Evolutionary conservation across 1,140 invertebrate species (phyloP).

Genomic region (Papilio helenus): DNA sequence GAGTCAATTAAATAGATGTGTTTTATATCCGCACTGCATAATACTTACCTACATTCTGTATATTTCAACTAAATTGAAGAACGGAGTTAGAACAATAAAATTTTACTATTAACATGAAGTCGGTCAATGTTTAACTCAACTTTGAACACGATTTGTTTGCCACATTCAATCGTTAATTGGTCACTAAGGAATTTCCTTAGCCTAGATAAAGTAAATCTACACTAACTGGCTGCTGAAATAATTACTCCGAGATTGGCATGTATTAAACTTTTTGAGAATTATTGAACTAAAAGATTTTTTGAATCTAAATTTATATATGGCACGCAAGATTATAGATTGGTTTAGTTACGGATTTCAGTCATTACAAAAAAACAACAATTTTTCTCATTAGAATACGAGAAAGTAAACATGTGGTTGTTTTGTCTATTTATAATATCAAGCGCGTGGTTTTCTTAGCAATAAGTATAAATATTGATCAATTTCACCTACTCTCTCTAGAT

Average conservation of each 20-base stretch:
- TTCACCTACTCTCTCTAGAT: not conserved
- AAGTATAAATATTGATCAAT: constrained; percentile 6
- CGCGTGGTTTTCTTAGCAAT: not conserved
- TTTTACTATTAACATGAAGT: not conserved
- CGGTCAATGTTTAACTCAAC: not conserved
- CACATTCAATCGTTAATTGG: no score
- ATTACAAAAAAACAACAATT: not conserved
- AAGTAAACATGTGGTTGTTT: not conserved
- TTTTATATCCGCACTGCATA: constrained; percentile 35
- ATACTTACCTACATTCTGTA: constrained; percentile 27
- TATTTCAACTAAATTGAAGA: not conserved
- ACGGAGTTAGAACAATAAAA: not conserved
- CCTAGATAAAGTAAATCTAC: no score
- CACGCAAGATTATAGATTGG: not conserved
- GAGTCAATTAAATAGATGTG: constrained; percentile 31
- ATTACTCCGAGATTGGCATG: no score
- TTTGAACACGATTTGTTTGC: no score
- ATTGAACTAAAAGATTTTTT: no score
- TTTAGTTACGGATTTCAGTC: not conserved
- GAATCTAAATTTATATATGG: no score
- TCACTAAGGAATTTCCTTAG: no score
- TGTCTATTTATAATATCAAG: not conserved
- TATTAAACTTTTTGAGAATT: no score
- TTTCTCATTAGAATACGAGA: not conserved
- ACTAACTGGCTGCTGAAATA: no score